These are phyloP conservation scores for Lepidurus packardi DNA, from an alignment of 1,140 invertebrate genomes.

Conservation along the genomic window DNA sequence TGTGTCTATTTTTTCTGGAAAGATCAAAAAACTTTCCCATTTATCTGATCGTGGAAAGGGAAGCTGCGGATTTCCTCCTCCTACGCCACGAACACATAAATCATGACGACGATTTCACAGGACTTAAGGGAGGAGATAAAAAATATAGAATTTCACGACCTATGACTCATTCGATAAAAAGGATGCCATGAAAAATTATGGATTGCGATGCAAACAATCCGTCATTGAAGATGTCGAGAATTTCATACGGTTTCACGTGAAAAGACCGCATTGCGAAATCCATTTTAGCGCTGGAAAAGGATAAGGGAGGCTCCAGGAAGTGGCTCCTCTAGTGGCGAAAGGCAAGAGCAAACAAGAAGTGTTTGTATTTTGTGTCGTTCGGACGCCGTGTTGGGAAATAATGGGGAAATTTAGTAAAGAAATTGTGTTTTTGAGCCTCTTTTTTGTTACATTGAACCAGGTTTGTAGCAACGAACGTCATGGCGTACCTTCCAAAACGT, in stretches of 20 bases:
- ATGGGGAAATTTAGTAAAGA: constrained; percentile 19
- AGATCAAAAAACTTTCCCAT: neutral
- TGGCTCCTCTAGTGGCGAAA: neutral
- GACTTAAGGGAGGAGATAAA: too few relatives aligned
- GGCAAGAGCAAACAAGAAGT: neutral
- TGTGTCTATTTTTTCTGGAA: neutral
- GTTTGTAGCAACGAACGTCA: neutral
- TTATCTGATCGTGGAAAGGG: neutral
- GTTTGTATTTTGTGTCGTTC: neutral
- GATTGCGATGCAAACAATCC: neutral
- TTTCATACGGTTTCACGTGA: neutral
- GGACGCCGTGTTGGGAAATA: neutral
- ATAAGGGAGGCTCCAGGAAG: neutral
- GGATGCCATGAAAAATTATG: neutral
- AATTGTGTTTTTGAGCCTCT: constrained; percentile 1
- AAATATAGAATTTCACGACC: neutral
- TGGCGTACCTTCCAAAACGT: neutral
- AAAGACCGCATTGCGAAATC: constrained; percentile 10
- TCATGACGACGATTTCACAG: too few relatives aligned
- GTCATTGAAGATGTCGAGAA: neutral
- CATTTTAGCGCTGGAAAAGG: neutral
- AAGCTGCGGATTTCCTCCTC: neutral
- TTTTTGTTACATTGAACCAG: neutral
- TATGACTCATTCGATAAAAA: neutral
- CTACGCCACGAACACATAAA: neutral